phyloP scores from a whole-genome alignment of 2,888 invertebrate species.

The Nephrotoma flavescens region DNA sequence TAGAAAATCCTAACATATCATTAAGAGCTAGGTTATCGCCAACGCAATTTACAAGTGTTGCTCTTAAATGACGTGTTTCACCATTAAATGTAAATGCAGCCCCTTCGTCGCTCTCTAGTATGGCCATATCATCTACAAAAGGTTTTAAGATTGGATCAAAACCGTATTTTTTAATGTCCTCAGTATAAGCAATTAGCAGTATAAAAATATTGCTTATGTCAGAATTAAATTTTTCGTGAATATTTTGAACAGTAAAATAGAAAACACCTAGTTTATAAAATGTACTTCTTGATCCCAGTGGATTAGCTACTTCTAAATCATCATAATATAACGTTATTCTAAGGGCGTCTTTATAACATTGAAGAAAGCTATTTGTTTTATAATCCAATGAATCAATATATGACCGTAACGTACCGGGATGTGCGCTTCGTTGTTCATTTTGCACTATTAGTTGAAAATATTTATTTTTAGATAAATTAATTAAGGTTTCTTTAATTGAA shows the following conservation, averaged over 20 bases:
- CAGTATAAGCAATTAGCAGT: conserved; percentile 6
- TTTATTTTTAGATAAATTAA: not conserved
- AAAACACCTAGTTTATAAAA: conserved; percentile 8
- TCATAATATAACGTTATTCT: conserved; percentile 7
- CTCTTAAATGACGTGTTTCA: too few species aligned
- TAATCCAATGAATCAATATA: too few species aligned
- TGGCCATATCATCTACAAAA: conserved; percentile 3
- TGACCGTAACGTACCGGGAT: too few species aligned
- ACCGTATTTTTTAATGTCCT: conserved; percentile 9
- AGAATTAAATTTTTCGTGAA: not conserved
- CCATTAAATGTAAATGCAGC: too few species aligned
- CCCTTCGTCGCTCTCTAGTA: too few species aligned
- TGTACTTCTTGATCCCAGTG: not conserved
- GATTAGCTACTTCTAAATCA: not conserved
- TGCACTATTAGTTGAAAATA: not conserved
- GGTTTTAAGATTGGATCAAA: conserved; percentile 4
- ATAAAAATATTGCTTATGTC: not conserved
- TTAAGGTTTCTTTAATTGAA: not conserved
- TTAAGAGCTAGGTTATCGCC: too few species aligned
- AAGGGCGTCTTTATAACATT: too few species aligned
- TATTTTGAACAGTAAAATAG: conserved; percentile 8
- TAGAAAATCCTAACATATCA: too few species aligned
- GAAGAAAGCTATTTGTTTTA: too few species aligned
- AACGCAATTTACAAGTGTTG: too few species aligned
- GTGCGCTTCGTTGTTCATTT: too few species aligned